These are phyloP conservation scores for Argopecten irradians DNA, from an alignment of 1,140 invertebrate species.

Conservation along the genomic window DNA sequence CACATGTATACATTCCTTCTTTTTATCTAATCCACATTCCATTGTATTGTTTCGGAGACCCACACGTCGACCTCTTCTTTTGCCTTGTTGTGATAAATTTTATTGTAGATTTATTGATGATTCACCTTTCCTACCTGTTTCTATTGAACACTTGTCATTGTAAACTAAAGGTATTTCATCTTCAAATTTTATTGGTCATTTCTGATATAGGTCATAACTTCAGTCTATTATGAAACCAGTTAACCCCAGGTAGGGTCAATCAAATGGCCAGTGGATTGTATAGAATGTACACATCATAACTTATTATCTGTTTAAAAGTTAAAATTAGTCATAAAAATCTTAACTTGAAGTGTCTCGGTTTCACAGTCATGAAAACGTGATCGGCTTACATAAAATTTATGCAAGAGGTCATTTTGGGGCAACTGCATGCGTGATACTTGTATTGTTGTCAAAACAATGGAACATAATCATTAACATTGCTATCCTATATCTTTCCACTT, in stretches of 20 bases:
- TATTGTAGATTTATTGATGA: neutral
- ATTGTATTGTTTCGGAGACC: neutral
- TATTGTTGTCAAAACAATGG: neutral
- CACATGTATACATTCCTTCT: neutral
- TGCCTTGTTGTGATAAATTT: constrained; percentile 11
- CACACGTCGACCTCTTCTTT: neutral
- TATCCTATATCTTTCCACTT: neutral
- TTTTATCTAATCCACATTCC: neutral
- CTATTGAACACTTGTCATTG: neutral
- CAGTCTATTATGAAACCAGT: neutral
- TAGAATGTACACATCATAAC: too few relatives aligned
- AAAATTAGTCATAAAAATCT: too few relatives aligned
- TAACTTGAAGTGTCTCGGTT: neutral
- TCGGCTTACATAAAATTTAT: neutral
- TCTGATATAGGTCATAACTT: neutral
- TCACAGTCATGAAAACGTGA: neutral
- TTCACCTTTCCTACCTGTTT: neutral
- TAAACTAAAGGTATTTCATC: neutral
- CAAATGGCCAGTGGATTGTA: neutral
- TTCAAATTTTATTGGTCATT: constrained; percentile 1
- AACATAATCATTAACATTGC: neutral
- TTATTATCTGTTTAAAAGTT: too few relatives aligned
- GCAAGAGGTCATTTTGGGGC: neutral
- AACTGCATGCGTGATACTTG: neutral
- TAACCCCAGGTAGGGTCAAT: neutral